phyloP scores from a whole-genome alignment of 2,888 invertebrate species.

The Alentia gelatinosa region DNA sequence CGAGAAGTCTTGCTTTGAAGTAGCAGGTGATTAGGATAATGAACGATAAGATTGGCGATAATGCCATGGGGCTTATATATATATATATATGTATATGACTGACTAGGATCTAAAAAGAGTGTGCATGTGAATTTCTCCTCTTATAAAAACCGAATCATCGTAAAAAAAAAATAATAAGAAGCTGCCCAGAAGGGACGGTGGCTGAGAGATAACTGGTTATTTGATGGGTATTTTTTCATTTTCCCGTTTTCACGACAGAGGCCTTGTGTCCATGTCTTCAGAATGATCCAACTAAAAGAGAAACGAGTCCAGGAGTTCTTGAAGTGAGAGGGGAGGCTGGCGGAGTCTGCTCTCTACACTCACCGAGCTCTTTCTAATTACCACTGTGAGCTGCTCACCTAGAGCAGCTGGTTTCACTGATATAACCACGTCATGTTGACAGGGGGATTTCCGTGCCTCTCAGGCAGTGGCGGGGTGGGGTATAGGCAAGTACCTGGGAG shows the following conservation, averaged over 20 bases:
- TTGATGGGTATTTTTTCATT: too few relatives aligned
- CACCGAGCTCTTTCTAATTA: too few relatives aligned
- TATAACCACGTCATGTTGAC: background rate
- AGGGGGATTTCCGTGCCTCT: too few relatives aligned
- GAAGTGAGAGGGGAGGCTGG: background rate
- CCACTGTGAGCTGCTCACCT: too few relatives aligned
- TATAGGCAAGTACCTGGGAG: too few relatives aligned
- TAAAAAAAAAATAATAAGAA: too few relatives aligned
- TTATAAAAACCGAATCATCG: background rate
- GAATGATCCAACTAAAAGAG: background rate
- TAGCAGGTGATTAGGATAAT: background rate
- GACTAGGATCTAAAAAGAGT: background rate
- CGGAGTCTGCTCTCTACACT: background rate
- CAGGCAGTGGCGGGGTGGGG: too few relatives aligned
- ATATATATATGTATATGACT: background rate
- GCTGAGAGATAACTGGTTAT: too few relatives aligned
- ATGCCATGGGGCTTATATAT: background rate
- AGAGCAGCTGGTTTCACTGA: background rate
- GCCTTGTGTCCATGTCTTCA: slow-evolving; percentile 39
- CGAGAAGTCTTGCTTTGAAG: background rate
- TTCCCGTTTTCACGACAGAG: slow-evolving; percentile 34
- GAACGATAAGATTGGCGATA: background rate
- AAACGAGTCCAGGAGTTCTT: background rate
- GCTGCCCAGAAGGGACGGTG: too few relatives aligned
- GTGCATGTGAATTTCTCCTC: background rate